These are phyloP conservation scores for Oasisia sp. DNA, from an alignment of 2,888 invertebrate species.

Conservation along the genomic window DNA sequence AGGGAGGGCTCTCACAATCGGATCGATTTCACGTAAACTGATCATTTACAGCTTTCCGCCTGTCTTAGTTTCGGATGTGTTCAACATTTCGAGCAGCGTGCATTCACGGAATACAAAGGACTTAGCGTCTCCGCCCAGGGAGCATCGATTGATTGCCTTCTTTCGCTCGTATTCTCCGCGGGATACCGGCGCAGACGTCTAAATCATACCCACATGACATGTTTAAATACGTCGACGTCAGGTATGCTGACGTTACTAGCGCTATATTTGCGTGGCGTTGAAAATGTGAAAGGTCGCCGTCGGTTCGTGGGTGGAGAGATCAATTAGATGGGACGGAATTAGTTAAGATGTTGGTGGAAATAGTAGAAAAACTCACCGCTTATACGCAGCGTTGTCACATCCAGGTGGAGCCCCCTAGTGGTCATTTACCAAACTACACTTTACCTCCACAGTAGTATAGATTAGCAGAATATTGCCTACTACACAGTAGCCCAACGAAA, in stretches of 20 bases:
- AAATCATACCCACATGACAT: background rate
- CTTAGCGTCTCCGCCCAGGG: background rate
- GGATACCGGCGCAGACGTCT: background rate
- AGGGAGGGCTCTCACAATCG: background rate
- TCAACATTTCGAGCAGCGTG: background rate
- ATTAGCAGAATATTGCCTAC: too few relatives aligned
- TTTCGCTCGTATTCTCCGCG: background rate
- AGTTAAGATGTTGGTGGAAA: too few relatives aligned
- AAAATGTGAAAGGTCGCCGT: too few relatives aligned
- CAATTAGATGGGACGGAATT: too few relatives aligned
- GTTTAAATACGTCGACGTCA: background rate
- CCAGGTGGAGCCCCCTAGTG: too few relatives aligned
- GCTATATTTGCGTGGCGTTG: background rate
- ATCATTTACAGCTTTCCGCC: background rate
- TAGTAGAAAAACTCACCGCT: too few relatives aligned
- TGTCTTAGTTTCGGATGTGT: background rate
- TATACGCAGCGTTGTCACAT: too few relatives aligned
- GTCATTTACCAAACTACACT: too few relatives aligned
- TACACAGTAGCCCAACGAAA: too few relatives aligned
- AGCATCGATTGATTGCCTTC: background rate
- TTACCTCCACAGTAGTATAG: too few relatives aligned
- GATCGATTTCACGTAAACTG: background rate
- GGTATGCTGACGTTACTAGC: background rate
- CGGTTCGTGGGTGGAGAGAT: too few relatives aligned
- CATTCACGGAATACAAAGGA: background rate